Conservation (phyloP, 1,140 invertebrate genomes). For the Achroia grisella region DNA sequence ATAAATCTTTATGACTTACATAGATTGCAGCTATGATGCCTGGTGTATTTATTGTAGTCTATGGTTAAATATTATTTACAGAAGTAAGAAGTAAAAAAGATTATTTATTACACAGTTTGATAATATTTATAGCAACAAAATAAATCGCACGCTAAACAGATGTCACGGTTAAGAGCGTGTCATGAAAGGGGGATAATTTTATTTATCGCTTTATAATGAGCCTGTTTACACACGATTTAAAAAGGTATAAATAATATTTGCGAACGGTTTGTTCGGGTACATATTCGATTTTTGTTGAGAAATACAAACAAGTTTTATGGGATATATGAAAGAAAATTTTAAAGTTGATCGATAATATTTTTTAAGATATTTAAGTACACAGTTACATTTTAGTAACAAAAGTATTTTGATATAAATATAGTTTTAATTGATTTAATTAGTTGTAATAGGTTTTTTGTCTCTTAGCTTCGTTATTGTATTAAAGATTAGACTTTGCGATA, state of each 20-base stretch:
- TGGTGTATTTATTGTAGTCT: constrained; percentile 11
- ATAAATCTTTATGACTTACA: constrained; percentile 28
- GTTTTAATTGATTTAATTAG: too few relatives aligned
- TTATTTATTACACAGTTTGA: constrained; percentile 39
- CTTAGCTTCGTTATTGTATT: too few relatives aligned
- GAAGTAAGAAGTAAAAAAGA: background rate
- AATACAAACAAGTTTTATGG: too few relatives aligned
- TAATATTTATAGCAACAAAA: constrained; percentile 48
- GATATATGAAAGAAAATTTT: too few relatives aligned
- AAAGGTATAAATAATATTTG: constrained; percentile 11
- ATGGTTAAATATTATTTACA: constrained; percentile 6
- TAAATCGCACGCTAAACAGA: constrained; percentile 41
- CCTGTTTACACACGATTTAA: constrained; percentile 39
- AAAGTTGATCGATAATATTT: too few relatives aligned
- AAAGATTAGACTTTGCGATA: too few relatives aligned
- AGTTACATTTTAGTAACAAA: too few relatives aligned
- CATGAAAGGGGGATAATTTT: constrained; percentile 61
- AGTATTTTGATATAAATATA: too few relatives aligned
- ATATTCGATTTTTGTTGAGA: too few relatives aligned
- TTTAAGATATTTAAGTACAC: too few relatives aligned
- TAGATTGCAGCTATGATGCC: constrained; percentile 35
- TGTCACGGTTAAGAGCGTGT: constrained; percentile 36
- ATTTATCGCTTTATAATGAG: constrained; percentile 68
- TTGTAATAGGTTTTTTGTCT: too few relatives aligned
- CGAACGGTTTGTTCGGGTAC: background rate